Evolutionary conservation across 2,113 vertebrate genomes (phyloP).

Genomic region (Gymnorhina tibicen): DNA sequence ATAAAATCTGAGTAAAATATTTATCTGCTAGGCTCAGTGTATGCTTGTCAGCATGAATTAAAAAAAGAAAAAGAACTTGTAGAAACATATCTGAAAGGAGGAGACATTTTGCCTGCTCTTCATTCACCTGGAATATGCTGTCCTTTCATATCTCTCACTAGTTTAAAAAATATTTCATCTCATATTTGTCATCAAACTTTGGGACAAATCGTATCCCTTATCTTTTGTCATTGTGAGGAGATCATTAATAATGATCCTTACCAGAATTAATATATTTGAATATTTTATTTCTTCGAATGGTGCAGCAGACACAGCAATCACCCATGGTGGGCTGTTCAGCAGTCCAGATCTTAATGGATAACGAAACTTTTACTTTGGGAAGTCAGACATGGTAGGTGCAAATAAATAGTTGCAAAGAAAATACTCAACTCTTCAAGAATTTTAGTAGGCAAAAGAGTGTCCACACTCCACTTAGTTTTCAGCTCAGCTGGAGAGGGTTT

Average conservation of each 20-base stretch:
- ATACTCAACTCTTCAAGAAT: background rate
- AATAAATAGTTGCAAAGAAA: background rate
- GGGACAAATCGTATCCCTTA: background rate
- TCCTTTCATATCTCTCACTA: constrained; percentile 27
- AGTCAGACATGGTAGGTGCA: background rate
- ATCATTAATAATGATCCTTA: background rate
- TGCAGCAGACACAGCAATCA: background rate
- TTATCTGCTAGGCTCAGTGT: constrained; percentile 41
- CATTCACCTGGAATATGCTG: constrained; percentile 34
- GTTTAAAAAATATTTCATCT: constrained; percentile 15
- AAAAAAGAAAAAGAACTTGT: constrained; percentile 28
- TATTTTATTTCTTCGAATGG: background rate
- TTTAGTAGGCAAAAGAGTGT: background rate
- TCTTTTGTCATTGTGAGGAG: background rate
- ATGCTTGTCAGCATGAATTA: constrained; percentile 47
- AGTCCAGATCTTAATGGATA: background rate
- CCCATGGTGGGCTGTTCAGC: background rate
- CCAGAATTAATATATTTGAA: background rate
- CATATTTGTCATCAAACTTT: background rate
- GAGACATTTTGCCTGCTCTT: constrained; percentile 17
- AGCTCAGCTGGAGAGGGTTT: background rate
- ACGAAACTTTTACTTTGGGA: background rate
- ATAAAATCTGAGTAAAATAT: constrained; percentile 61
- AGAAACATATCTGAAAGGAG: constrained; percentile 40
- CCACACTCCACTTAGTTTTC: background rate